phyloP scores from a whole-genome alignment of 2,113 vertebrate genomes.

The Pao palembangensis region DNA sequence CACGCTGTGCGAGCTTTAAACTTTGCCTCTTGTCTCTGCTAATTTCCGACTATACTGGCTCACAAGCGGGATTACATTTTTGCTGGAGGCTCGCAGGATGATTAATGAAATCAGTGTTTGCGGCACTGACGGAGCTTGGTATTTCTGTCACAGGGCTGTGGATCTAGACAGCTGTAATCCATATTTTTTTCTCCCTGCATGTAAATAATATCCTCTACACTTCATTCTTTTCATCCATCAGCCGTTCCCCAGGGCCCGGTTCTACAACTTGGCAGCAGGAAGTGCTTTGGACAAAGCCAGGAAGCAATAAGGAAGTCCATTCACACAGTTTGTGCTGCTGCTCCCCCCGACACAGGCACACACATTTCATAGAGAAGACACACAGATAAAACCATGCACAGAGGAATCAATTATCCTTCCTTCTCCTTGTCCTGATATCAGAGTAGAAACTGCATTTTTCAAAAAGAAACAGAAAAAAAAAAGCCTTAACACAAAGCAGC shows the following conservation, averaged over 20 bases:
- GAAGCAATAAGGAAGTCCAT: constrained; percentile 81
- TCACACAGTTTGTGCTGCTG: constrained; percentile 56
- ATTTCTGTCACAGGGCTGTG: constrained; percentile 5
- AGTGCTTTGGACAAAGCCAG: constrained; percentile 75
- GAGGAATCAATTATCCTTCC: not conserved
- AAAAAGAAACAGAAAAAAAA: not conserved
- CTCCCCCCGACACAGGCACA: not conserved
- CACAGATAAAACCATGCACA: not conserved
- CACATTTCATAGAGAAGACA: constrained; percentile 8
- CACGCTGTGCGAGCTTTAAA: constrained; percentile 32
- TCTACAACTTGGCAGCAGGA: constrained; percentile 63
- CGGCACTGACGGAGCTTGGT: constrained; percentile 1
- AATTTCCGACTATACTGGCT: constrained; percentile 10
- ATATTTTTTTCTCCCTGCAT: constrained; percentile 15
- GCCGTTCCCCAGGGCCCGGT: constrained; percentile 44
- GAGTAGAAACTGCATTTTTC: not conserved
- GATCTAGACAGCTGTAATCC: constrained; percentile 8
- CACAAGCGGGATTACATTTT: constrained; percentile 1
- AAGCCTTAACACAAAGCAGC: not conserved
- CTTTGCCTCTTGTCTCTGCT: constrained; percentile 8
- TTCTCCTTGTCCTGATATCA: not conserved
- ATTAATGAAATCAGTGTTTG: constrained; percentile 25
- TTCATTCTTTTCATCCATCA: constrained; percentile 6
- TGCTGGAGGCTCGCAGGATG: not conserved
- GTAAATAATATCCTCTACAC: constrained; percentile 23